phyloP scores from a whole-genome alignment of 2,113 vertebrate genomes.

The Hydrochoerus hydrochaeris region DNA sequence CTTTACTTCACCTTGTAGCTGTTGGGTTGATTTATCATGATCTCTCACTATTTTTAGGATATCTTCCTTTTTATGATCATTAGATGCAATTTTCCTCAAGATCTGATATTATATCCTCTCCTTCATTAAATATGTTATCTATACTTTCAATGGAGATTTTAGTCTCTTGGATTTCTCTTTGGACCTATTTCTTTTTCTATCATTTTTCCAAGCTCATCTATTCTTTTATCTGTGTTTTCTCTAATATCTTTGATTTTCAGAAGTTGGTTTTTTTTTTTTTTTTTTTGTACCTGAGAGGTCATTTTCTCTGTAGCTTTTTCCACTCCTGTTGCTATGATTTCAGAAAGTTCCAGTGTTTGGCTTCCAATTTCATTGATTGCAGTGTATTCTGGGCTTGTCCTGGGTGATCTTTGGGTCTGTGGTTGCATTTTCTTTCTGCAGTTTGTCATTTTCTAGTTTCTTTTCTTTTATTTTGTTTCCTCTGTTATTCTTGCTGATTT shows the following conservation, averaged over 20 bases:
- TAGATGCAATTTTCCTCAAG: too few relatives aligned
- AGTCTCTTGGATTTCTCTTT: neutral
- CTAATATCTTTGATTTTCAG: neutral
- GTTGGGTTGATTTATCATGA: too few relatives aligned
- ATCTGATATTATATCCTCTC: neutral
- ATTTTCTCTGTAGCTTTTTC: neutral
- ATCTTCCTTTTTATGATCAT: too few relatives aligned
- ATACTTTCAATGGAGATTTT: neutral
- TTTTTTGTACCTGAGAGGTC: neutral
- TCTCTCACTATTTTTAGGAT: too few relatives aligned
- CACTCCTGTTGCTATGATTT: neutral
- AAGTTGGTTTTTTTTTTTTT: too few relatives aligned
- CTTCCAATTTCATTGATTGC: neutral
- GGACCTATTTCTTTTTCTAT: neutral
- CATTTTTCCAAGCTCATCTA: neutral
- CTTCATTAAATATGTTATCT: neutral
- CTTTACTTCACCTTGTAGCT: too few relatives aligned
- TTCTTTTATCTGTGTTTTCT: neutral
- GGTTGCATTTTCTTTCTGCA: neutral
- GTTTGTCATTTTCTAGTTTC: neutral
- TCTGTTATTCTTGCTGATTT: neutral
- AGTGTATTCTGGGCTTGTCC: neutral
- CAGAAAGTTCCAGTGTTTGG: neutral
- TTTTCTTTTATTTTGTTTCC: neutral
- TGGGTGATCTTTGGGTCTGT: neutral